Evolutionary conservation across 2,888 invertebrate genomes (phyloP), one percentile per base, ranked within the genome.

Genomic region (Luperina testacea): DNA sequence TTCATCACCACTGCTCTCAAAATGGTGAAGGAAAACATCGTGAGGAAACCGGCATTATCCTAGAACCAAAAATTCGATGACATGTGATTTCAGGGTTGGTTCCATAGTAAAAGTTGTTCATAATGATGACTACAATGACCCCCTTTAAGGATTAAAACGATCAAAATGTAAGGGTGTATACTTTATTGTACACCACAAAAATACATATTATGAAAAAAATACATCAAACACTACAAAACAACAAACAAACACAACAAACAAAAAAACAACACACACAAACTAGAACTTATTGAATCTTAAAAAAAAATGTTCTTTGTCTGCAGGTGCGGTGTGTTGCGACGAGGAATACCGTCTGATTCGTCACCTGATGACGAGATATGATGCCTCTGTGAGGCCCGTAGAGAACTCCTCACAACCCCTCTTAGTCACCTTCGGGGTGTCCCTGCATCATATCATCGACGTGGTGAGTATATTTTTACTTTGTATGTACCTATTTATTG

Each of bases 361-460:
- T 78, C 97, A 98, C 90, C 96, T 98, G 88, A 98, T 98, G 97
- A 97, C 97, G 89, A 97, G 97, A 91, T 98, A 98, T 95, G 98
- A 98, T 92, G 97, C 98, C 15, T 98, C 98, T 0, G 98, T 98
- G 63, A 95, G 98, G 63, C 98, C 98, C 0, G 98, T 98, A 9
- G 97, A 97, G 91, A 98, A 98, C 95, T 98, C 98, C 63, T 97
- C 98, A 0, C 97, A 97, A 81, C 98, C 98, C 0, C 97, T 98
- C 42, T 97, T 98, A 81, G 98, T 98, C 90, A 98, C 98, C 79
- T 98, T 98, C 91, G 98, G 98, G 4, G 98, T 98, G 59, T 98
- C 98, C 0, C 96, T 98, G 80, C 98, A 98, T 95, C 98, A 98
- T 90, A 98, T 98, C 85, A 98, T 98, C 87, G 98, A 98, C 92